Base-by-base conservation (phyloP, 2,797 vertebrate genomes). In the Falco biarmicus region DNA sequence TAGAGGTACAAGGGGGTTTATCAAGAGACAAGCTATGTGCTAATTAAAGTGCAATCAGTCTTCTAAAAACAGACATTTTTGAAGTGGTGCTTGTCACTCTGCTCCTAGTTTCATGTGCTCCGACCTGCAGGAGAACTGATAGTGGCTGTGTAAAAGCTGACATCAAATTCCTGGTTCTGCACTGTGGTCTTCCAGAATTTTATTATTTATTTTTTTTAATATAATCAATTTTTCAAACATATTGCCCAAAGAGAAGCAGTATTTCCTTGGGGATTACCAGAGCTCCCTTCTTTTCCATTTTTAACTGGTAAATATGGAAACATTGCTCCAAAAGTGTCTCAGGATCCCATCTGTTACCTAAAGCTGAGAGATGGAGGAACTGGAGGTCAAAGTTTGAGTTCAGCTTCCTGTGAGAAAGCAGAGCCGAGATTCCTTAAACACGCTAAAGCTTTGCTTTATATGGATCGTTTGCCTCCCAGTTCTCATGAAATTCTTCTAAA, bases 351-450 rank as follows among this genome's bases (percentile, higher is more conserved):
- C 65, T 78, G 77, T 87, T 80, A 92, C 92, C 86, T 78, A 84
- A 71, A 79, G 77, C 59, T 89, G 84, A 83, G 70, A 90, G 78
- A 87, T 39, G 70, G 59, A 93, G 31, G 66, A 94, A 75, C 11
- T 6, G 14, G 32, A 94, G 89, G 84, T 95, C 89, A 80, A 69
- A 84, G 70, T 87, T 70, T 25, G 64, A 83, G 56, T 56, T 80
- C 66, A 82, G 84, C 45, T 86, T 88, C 83, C 83, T 93, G 69
- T 90, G 95, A 97, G 89, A 93, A 92, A 94, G 59, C 43, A 75
- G 66, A 82, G 43, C 5, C 0, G 6, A 89, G 66, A 66, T 85
- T 92, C 59, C 78, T 80, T 31, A 66, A 93, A 31, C 6, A 87
- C 9, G 10, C 51, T 73, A 79, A 64, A 87, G 16, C 10, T 79